A percentile compares a stretch with the other conserved stretches of the same genome.
phyloP scores from a whole-genome alignment of 2,888 invertebrate genomes.

The Dryococelus australis region DNA sequence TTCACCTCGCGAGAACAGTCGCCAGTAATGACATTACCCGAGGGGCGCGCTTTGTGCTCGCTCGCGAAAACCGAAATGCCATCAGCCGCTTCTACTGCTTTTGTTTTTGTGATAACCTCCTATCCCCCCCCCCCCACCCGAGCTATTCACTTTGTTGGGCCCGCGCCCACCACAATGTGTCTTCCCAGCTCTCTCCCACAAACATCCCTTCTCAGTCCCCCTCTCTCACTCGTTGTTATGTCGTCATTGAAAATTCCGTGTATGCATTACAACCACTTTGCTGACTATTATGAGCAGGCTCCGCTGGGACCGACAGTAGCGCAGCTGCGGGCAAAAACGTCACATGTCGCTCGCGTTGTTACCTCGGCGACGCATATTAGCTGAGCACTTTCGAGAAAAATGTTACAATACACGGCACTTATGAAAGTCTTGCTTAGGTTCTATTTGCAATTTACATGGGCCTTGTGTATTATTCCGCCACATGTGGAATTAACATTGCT shows the following conservation, averaged over 20 bases:
- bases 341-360: background rate
- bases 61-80: conserved; percentile 16
- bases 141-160: background rate
- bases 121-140: background rate
- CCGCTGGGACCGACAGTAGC: background rate
- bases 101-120: background rate
- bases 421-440: no score
- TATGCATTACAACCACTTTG: conserved; percentile 27
- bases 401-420: no score
- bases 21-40: background rate
- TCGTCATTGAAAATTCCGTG: conserved; percentile 28
- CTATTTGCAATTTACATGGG: no score
- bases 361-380: background rate
- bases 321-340: background rate
- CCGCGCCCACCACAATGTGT: background rate
- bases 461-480: no score
- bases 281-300: background rate
- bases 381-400: no score
- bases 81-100: conserved; percentile 11
- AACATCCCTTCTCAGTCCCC: background rate
- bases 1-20: conserved; percentile 1
- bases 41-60: background rate
- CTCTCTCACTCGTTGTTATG: conserved; percentile 21
- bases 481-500: no score
- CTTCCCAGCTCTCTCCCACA: background rate